Evolutionary conservation across 2,113 vertebrate species (phyloP).

Genomic region (Xerus inauris): DNA sequence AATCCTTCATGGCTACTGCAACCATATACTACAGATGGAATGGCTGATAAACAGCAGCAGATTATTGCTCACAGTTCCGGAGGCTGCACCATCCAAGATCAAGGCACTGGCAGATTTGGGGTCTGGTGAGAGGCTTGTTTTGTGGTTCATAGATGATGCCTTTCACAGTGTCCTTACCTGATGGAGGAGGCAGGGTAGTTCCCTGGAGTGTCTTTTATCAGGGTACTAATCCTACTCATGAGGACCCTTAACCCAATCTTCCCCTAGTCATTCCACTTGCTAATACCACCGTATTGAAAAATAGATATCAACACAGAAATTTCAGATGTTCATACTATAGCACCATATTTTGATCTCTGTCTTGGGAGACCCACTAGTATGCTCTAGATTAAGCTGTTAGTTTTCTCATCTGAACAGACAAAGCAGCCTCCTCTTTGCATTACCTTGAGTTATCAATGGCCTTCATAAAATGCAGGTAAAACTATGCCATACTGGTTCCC

Average conservation of each 20-base stretch:
- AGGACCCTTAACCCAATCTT: background rate
- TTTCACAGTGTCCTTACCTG: too few species aligned
- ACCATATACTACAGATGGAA: too few species aligned
- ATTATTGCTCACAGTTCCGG: background rate
- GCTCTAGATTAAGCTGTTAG: accelerated
- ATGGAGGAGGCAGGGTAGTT: background rate
- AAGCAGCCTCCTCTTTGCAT: accelerated
- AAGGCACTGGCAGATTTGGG: background rate
- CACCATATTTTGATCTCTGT: background rate
- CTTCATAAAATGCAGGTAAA: background rate
- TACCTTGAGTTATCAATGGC: background rate
- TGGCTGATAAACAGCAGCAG: background rate
- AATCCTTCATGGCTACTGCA: background rate
- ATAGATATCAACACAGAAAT: background rate
- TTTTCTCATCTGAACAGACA: background rate
- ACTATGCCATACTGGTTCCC: background rate
- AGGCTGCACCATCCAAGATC: background rate
- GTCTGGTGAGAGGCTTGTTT: background rate
- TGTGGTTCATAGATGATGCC: background rate
- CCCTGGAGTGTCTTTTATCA: background rate
- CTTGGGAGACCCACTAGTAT: background rate
- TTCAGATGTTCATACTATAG: background rate
- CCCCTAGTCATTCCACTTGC: background rate
- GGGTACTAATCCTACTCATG: background rate
- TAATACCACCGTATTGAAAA: background rate